Conservation (phyloP, 2,888 invertebrate genomes). For the Diarsia mendica region DNA sequence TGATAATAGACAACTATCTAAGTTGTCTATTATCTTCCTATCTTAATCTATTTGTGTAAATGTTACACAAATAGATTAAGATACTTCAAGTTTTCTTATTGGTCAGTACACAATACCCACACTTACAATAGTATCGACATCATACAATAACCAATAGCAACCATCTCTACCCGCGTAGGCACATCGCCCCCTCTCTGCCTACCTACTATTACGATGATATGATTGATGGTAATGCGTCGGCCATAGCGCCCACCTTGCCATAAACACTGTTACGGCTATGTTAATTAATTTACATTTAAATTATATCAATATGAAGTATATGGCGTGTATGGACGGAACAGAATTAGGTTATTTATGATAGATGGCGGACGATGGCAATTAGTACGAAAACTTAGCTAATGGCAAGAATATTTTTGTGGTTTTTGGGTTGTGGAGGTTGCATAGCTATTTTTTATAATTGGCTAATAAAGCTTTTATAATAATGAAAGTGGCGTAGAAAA, state of each 20-base stretch:
- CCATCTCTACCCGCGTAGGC: constrained; percentile 37
- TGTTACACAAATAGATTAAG: too few species aligned
- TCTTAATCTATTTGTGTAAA: not conserved
- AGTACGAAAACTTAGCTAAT: constrained; percentile 6
- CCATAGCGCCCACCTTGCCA: constrained; percentile 45
- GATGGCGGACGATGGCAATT: constrained; percentile 27
- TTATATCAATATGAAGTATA: constrained; percentile 40
- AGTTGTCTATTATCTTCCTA: not conserved
- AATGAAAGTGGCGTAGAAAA: too few species aligned
- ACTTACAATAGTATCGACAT: constrained; percentile 3
- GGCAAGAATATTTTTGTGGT: constrained; percentile 7
- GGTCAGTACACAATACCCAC: not conserved
- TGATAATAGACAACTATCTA: too few species aligned
- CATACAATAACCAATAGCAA: constrained; percentile 40
- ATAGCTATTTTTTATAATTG: not conserved
- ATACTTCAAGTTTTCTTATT: not conserved
- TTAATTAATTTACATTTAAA: constrained; percentile 61
- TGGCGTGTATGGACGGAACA: constrained; percentile 3
- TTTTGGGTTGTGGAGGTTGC: constrained; percentile 9
- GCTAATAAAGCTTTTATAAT: not conserved
- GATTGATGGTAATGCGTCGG: constrained; percentile 47
- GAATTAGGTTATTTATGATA: constrained; percentile 47
- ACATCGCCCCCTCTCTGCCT: constrained; percentile 38
- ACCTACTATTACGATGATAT: constrained; percentile 47
- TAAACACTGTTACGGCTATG: constrained; percentile 40